phyloP scores from a whole-genome alignment of 2,113 vertebrate genomes.

The Gavia stellata region DNA sequence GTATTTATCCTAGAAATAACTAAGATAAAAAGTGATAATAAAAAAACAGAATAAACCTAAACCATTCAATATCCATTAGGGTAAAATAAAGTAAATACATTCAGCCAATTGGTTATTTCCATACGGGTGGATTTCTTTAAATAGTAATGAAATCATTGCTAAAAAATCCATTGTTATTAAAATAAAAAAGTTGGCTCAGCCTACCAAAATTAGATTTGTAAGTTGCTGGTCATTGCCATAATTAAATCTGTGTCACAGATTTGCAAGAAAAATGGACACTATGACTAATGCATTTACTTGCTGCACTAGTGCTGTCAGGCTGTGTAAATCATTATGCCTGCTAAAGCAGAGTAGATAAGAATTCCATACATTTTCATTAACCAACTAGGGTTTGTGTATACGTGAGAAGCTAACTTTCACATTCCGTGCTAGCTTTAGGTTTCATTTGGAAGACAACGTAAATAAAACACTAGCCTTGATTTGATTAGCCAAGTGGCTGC shows the following conservation, averaged over 20 bases:
- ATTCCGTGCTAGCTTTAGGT: neutral
- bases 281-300: constrained; percentile 83
- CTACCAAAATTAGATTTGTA: constrained; percentile 83
- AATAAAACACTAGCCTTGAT: neutral
- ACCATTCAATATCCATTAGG: constrained; percentile 59
- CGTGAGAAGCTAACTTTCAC: neutral
- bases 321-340: constrained; percentile 67
- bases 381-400: constrained; percentile 8
- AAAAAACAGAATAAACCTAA: constrained; percentile 43
- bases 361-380: constrained; percentile 74
- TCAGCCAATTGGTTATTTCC: constrained; percentile 73
- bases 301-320: constrained; percentile 73
- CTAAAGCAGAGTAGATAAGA: constrained; percentile 68
- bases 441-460: neutral
- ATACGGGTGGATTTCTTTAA: constrained; percentile 73
- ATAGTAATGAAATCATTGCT: constrained; percentile 81
- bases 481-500: neutral
- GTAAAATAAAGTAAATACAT: constrained; percentile 64
- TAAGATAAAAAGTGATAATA: neutral
- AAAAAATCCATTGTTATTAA: constrained; percentile 82
- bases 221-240: constrained; percentile 83
- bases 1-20: neutral
- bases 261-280: constrained; percentile 82
- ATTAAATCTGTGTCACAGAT: constrained; percentile 85
- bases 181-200: constrained; percentile 76